Evolutionary conservation across 2,888 invertebrate species (phyloP), one percentile per base, ranked within the genome.

Genomic region (Meghimatium bilineatum): DNA sequence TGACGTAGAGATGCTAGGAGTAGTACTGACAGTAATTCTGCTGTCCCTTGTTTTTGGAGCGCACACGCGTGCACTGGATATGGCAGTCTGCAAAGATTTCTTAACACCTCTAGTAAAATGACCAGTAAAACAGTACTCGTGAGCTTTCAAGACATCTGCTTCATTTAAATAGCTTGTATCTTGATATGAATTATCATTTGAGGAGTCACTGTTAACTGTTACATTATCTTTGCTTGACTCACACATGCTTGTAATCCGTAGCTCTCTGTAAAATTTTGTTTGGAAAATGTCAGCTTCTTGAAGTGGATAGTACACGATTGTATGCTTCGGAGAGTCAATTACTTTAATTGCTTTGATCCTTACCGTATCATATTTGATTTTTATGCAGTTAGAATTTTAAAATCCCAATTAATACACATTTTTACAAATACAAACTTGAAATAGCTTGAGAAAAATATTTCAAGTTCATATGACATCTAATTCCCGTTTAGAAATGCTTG

Each of bases 81-180:
- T 36, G n/a, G 63, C 60, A 8, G 60, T 63, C 36, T 77, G 60
- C 36, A 77, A 38, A 36, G 63, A 63, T 60, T 60, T 60, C n/a
- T 77, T 77, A 26, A 56, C 77, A 38, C 77, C 26, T 23, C 77
- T 60, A 1, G 77, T 77, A n/a, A 77, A 60, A 36, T 60, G 77
- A 1, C 77, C 77, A 36, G 36, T 36, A n/a, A 36, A 77, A 77
- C 38, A 38, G 26, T 60, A 63, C 14, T 77, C 77, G 0, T 23
- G 36, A 23, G 36, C 34, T 77, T 60, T 77, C 5, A 77, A 38
- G 14, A 36, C 63, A 36, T 49, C 63, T 23, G 23, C 10, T n/a
- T 38, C 26, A 14, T n/a, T 3, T 12, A 8, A 17, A 34, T 14
- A n/a, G 34, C 8, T 44, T 44, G 32, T 14, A n/a, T 17, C 8